A percentile compares a stretch with the other conserved stretches of the same genome.
phyloP scores from a whole-genome alignment of 2,888 invertebrate genomes.

The Stegophylla sp. region DNA sequence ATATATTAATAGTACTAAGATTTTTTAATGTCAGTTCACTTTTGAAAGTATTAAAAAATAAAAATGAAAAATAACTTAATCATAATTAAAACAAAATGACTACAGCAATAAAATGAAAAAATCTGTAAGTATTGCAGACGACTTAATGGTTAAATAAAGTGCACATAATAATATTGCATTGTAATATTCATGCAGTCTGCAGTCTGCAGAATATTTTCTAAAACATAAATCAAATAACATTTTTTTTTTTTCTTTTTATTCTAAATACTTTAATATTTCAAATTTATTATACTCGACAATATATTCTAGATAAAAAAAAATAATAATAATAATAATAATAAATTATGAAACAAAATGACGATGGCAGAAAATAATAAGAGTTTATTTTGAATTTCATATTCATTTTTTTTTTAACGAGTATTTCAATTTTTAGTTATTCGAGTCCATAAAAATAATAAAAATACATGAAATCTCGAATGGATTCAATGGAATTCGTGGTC shows the following conservation, averaged over 20 bases:
- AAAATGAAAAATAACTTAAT: too few relatives aligned
- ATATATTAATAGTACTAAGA: too few relatives aligned
- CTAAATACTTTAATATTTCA: slow-evolving; percentile 18
- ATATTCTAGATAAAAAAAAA: not conserved
- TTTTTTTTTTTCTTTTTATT: slow-evolving; percentile 31
- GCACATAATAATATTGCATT: slow-evolving; percentile 9
- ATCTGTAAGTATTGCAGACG: slow-evolving; percentile 10
- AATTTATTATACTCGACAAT: not conserved
- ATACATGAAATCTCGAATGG: too few relatives aligned
- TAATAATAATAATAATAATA: not conserved
- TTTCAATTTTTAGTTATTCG: too few relatives aligned
- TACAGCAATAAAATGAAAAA: slow-evolving; percentile 30
- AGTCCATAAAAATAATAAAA: too few relatives aligned
- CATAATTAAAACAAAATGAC: slow-evolving; percentile 14
- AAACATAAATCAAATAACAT: slow-evolving; percentile 32
- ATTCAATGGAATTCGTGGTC: too few relatives aligned
- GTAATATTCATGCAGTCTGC: not conserved
- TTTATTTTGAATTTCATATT: too few relatives aligned
- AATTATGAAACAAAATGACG: too few relatives aligned
- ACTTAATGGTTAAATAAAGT: slow-evolving; percentile 43
- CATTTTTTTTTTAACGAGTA: too few relatives aligned
- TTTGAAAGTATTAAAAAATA: too few relatives aligned
- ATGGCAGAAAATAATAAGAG: too few relatives aligned
- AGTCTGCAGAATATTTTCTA: not conserved
- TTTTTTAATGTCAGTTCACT: too few relatives aligned